Evolutionary conservation across 2,888 invertebrate species (phyloP).

Genomic region (Eristalinus sepulchralis): DNA sequence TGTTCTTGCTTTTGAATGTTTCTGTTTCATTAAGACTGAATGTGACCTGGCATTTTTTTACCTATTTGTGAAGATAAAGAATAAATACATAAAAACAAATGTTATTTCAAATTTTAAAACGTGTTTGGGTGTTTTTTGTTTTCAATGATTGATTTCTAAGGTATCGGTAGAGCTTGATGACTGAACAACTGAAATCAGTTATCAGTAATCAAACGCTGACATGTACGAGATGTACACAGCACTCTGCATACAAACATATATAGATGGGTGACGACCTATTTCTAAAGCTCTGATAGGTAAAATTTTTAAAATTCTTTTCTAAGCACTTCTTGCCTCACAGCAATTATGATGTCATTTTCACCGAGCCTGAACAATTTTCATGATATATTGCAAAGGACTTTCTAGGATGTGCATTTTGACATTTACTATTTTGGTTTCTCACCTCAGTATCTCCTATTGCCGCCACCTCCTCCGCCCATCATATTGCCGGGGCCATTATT

Average conservation of each 20-base stretch:
- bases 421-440: conserved; percentile 25
- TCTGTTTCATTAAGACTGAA: conserved; percentile 64
- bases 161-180: conserved; percentile 49
- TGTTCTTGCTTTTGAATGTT: conserved; percentile 49
- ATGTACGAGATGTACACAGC: neutral
- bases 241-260: neutral
- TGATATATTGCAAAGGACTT: neutral
- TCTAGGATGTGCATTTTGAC: neutral
- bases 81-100: conserved; percentile 61
- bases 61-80: conserved; percentile 70
- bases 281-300: conserved; percentile 13
- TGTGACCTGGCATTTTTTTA: conserved; percentile 68
- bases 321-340: neutral
- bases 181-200: conserved; percentile 11
- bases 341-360: neutral
- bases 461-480: conserved; percentile 64
- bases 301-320: conserved; percentile 2
- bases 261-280: conserved; percentile 22
- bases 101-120: conserved; percentile 44
- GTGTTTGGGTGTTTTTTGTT: conserved; percentile 6
- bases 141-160: conserved; percentile 20
- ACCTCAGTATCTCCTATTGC: conserved; percentile 67
- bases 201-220: conserved; percentile 13
- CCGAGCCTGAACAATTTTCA: neutral
- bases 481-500: conserved; percentile 60